Base-by-base conservation (phyloP, 1,140 invertebrate species). In the Euura lappo region DNA sequence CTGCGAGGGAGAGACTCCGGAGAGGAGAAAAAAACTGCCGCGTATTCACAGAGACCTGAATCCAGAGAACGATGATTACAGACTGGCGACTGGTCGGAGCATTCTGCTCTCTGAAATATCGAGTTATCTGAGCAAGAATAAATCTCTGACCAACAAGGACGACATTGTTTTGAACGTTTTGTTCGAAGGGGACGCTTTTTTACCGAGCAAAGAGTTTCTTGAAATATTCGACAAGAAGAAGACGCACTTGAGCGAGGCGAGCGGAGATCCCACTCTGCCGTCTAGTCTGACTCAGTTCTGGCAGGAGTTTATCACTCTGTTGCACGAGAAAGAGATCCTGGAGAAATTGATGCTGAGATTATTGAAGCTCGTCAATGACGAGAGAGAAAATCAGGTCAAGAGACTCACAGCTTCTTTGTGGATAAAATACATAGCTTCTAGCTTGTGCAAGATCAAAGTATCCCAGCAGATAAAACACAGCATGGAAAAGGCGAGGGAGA, bases 281-380 rank as follows among this genome's bases (percentile, higher is more conserved):
- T 6, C 28, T 7, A 72, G 45, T 47, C 79, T 87, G 51, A 71
- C 84, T 0, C 46, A 74, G 78, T 89, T 89, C 85, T 91, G 89
- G 90, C 75, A 89, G 81, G 78, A 87, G 68, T 81, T 91, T 65
- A 82, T 91, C 44, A 79, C 81, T 72, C 85, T 89, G 69, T 75
- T 92, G 5, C 88, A 90, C 74, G 84, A 84, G 47, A 86, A 88
- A 80, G 85, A 89, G 74, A 76, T 91, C n/a, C 72, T 92, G 44
- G 77, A 88, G 69, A 75, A 81, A 1, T 83, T 91, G 69, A 80
- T 90, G 69, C 70, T 88, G 45, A 84, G 84, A 72, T 79, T 92
- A n/a, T 83, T 90, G 10, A 77, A 86, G 73, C 76, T 90, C 42
- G 81, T 88, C 44, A 76, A 89, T 74, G 78, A 79, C 73, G 79